Evolutionary conservation across 2,113 vertebrate genomes (phyloP), one percentile per base, ranked within the genome.

Genomic region (Trematocara variabile): DNA sequence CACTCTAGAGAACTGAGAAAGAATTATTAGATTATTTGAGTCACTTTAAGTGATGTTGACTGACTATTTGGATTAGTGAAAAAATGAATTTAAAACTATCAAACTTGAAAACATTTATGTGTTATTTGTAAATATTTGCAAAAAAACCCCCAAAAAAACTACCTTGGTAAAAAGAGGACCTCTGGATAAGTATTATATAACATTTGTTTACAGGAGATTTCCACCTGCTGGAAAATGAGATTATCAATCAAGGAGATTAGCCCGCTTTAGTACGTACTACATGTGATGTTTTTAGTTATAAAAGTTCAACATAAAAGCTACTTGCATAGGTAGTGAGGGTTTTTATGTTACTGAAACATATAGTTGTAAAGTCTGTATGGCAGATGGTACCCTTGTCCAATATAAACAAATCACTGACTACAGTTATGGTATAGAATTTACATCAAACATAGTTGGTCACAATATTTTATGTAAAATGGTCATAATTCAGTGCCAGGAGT

Each of bases 221-320:
- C 52, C 12, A 48, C 14, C 18, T n/a, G 12, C 18, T 53, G n/a
- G 30, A 33, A 82, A 82, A 89, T 50, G 75, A 79, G 88, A 92
- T 89, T 79, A 88, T 63, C 34, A 83, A n/a, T 65, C 39, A 85
- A 81, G 50, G 20, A 65, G 88, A 93, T 92, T 83, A 92, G 18
- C 9, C 80, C 33, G 33, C 83, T 79, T 81, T 34, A 60, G 30
- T 33, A 10, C 22, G 34, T 25, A 83, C 77, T 87, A 79, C 81
- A 79, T 20, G 20, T 41, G 4, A 39, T 54, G 30, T 11, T 56
- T 79, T 55, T n/a, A 22, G 48, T 73, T 33, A 60, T 81, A 88
- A 85, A 56, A 22, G 79, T 58, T 30, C 53, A 28, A 73, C 22
- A 73, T 5, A 30, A 30, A 48, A 73, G 25, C 20, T 73, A 46